These are phyloP conservation scores for Hippocampus abdominalis DNA, from an alignment of 2,113 vertebrate genomes.

Conservation along the genomic window DNA sequence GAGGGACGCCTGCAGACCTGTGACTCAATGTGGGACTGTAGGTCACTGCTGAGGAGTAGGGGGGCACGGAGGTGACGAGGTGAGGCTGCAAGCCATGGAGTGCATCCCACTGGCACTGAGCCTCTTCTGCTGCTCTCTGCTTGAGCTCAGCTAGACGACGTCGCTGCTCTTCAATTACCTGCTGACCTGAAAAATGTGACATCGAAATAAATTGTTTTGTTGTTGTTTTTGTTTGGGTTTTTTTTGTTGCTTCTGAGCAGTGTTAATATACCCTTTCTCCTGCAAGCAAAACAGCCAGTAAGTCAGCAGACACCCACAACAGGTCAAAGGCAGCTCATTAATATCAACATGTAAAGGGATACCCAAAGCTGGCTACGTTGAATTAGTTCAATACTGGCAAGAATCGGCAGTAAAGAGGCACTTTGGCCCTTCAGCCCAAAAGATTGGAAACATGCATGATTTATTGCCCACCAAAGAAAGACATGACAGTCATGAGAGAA, in stretches of 20 bases:
- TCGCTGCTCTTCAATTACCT: constrained; percentile 93
- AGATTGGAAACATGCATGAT: constrained; percentile 49
- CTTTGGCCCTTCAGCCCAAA: constrained; percentile 6
- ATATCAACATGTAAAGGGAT: constrained; percentile 6
- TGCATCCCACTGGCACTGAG: constrained; percentile 94
- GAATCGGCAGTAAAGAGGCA: constrained; percentile 4
- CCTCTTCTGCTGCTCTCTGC: constrained; percentile 86
- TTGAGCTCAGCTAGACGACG: constrained; percentile 90
- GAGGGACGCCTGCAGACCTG: constrained; percentile 26
- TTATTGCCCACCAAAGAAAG: constrained; percentile 41
- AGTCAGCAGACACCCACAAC: background rate
- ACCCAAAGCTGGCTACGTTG: background rate
- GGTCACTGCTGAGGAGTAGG: constrained; percentile 46
- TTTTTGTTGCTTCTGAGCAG: background rate
- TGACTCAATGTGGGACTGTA: constrained; percentile 40
- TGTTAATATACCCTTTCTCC: background rate
- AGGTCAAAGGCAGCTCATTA: background rate
- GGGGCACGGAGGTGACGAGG: constrained; percentile 47
- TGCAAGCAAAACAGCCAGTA: background rate
- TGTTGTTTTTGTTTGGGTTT: background rate
- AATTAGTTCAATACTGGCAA: background rate
- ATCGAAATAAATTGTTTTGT: no score
- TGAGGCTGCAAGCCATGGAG: constrained; percentile 78
- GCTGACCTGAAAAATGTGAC: constrained; percentile 77
- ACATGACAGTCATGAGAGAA: constrained; percentile 26